Base-by-base conservation (phyloP, 2,797 vertebrate genomes). In the Allobates femoralis region DNA sequence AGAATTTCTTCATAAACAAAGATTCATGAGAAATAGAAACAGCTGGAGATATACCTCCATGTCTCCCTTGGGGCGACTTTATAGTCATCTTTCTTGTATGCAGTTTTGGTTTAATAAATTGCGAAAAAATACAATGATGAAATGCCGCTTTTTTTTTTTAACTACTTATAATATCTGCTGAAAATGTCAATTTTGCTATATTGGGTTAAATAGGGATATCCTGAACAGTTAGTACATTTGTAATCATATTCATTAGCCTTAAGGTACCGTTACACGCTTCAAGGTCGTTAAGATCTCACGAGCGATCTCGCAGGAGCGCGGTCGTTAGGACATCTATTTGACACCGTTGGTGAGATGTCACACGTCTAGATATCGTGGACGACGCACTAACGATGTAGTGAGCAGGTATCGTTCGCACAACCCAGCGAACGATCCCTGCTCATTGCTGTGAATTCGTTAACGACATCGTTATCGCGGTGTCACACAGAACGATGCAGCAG, bases 11-110 rank as follows among this genome's bases (percentile, higher is more conserved):
- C 90, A 86, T 92, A 88, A 91, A 89, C 30, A 83, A 82, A 34
- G 82, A n/a, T 80, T 34, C 60, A 26, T 89, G 81, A 87, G 89
- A 85, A 88, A 92, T 91, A 67, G 88, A 88, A 93, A 91, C 87
- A 92, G 90, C 89, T 93, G 90, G 90, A 91, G 89, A 89, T 92
- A 89, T 88, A 87, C 89, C 89, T 92, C 88, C 87, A 84, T 71
- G 87, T 90, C 90, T 74, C 23, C 85, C 89, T 71, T 3, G 16
- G 84, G 79, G 89, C 87, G 85, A 64, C 41, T 81, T 89, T 87
- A 90, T 84, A 86, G 26, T 86, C 85, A 76, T 90, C 82, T 83
- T 85, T 81, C 89, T 86, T 89, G 88, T 90, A 30, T 89, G 85
- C 46, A 89, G 87, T 87, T 87, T 89, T 11, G 0, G 78, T 89